These are phyloP conservation scores for Crotalus tigris DNA, from an alignment of 2,113 vertebrate genomes.

Conservation along the genomic window DNA sequence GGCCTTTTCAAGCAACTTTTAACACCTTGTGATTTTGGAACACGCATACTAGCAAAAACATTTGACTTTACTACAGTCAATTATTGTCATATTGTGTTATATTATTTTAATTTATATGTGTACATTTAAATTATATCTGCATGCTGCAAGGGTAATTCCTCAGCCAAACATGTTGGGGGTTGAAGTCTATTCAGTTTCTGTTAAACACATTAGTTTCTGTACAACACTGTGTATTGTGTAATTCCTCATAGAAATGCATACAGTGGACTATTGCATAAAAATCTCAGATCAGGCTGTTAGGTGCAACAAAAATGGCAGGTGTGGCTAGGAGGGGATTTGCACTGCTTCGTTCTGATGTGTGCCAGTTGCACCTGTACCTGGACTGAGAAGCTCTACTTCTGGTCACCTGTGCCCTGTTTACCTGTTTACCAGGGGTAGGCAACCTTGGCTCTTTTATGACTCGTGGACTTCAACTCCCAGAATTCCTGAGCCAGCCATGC, in stretches of 20 bases:
- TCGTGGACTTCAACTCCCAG: no score
- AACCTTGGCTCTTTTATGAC: no score
- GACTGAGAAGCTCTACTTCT: neutral
- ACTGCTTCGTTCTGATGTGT: neutral
- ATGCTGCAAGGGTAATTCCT: neutral
- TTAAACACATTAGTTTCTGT: neutral
- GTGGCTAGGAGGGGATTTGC: neutral
- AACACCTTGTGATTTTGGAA: neutral
- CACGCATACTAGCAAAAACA: neutral
- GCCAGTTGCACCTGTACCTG: neutral
- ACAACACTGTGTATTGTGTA: neutral
- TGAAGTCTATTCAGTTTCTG: neutral
- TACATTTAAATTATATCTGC: neutral
- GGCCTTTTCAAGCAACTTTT: neutral
- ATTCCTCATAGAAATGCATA: neutral
- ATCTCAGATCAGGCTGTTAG: neutral
- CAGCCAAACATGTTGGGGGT: neutral
- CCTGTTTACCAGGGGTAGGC: no score
- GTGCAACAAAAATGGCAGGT: neutral
- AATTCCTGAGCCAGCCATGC: no score
- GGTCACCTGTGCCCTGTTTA: neutral
- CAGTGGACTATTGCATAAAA: neutral
- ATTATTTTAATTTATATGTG: neutral
- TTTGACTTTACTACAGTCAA: neutral
- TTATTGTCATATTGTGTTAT: neutral